Evolutionary conservation across 2,888 invertebrate genomes (phyloP).

Genomic region (Phytoseiulus persimilis): DNA sequence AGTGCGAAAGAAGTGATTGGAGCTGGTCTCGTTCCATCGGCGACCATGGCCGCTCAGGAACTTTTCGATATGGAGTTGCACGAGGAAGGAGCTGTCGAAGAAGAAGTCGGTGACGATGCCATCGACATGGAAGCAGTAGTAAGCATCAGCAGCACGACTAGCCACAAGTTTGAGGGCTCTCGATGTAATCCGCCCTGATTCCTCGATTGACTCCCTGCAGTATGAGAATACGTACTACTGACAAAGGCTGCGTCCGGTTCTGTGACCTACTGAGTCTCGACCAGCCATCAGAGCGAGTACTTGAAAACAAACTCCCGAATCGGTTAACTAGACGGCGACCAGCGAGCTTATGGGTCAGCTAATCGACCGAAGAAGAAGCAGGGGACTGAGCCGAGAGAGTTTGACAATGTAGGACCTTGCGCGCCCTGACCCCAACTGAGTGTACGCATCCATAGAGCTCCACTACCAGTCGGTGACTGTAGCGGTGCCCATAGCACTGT

Average conservation of each 20-base stretch:
- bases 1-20: background rate
- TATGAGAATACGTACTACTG: constrained; percentile 57
- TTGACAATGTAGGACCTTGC: background rate
- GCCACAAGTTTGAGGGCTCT: constrained; percentile 46
- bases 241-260: background rate
- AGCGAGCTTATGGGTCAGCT: background rate
- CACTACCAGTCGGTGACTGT: background rate
- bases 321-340: background rate
- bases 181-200: constrained; percentile 11
- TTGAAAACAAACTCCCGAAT: background rate
- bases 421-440: background rate
- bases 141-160: constrained; percentile 44
- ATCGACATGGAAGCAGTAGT: constrained; percentile 47
- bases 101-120: constrained; percentile 50
- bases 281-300: constrained; percentile 74
- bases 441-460: background rate
- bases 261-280: constrained; percentile 58
- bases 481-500: background rate
- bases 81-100: constrained; percentile 49
- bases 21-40: background rate
- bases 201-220: background rate
- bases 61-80: constrained; percentile 87
- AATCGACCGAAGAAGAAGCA: no score
- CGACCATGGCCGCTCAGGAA: constrained; percentile 56
- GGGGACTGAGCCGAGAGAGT: background rate